Evolutionary conservation across 1,140 invertebrate species (phyloP), one percentile per base, ranked within the genome.

Genomic region (Leptonema lineaticorne): DNA sequence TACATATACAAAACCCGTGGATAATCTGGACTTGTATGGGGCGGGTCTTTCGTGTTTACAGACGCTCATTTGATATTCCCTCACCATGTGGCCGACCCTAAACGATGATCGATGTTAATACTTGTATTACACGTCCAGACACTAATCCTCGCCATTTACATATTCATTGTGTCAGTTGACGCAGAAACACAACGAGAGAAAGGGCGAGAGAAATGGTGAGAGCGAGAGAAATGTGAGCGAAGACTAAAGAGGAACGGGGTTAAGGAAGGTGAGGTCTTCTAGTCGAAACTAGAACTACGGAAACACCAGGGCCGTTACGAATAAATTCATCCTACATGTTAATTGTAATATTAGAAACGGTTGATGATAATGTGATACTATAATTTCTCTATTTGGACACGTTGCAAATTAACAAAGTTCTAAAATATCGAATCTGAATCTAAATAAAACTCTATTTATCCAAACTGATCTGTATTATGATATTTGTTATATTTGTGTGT

Each of bases 31-130:
- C 11, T 33, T 33, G 30, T 33, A 6, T 33, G 30, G 30, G 11
- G 11, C 11, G 30, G n/a, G 30, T 11, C 30, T 33, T 18, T 22
- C 24, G 20, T 53, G 48, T 53, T 53, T 26, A 53, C 18, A 53
- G 48, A 22, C 48, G 48, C 64, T 57, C 64, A 66, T 66, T 66
- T 66, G 50, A 29, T 66, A 66, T 66, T 66, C 64, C 64, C 64
- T 67, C 66, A 48, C n/a, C 16, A 22, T 48, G 46, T 33, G 8
- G 33, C 28, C 24, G 63, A 24, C 63, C 67, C 66, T 71, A 69
- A 73, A 73, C 69, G 72, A 73, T 73, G 72, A 73, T 73, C 69
- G 72, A 73, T 73, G 72, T 69, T 73, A 73, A 73, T 70, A 63
- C 72, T 70, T 71, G 69, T 73, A 73, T 69, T 73, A 70, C 72